Percentiles rank a stretch among this genome's conserved stretches.
phyloP scores from a whole-genome alignment of 2,113 vertebrate species.

The Seriola rivoliana region DNA sequence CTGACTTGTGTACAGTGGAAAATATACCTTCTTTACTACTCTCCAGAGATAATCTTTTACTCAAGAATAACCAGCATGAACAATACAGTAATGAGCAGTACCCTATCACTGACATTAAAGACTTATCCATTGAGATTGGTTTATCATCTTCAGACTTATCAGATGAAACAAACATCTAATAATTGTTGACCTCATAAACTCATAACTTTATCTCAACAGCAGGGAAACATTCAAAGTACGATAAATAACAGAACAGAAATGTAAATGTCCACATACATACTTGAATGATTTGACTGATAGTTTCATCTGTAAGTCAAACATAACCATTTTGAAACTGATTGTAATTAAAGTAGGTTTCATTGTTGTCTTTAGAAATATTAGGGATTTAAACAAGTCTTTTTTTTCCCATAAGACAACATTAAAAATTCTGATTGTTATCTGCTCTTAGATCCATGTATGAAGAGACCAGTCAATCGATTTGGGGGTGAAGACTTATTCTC shows the following conservation, averaged over 20 bases:
- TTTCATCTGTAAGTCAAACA: too few species aligned
- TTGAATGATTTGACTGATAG: too few species aligned
- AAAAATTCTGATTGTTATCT: too few species aligned
- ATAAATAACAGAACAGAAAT: background rate
- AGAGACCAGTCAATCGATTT: too few species aligned
- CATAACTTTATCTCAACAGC: background rate
- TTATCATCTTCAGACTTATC: background rate
- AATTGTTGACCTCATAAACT: background rate
- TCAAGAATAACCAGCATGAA: constrained; percentile 14
- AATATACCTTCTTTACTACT: background rate
- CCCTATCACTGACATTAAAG: background rate
- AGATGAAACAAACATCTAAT: constrained; percentile 1
- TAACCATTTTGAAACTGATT: too few species aligned
- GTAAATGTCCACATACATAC: too few species aligned
- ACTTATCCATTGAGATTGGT: background rate
- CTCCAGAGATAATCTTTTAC: constrained; percentile 36
- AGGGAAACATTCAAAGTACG: background rate
- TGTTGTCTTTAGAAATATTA: too few species aligned
- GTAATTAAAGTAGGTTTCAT: too few species aligned
- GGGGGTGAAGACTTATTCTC: too few species aligned
- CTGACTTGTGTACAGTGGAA: background rate
- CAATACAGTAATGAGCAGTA: background rate
- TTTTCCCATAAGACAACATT: too few species aligned
- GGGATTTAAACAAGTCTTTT: too few species aligned
- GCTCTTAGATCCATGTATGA: too few species aligned